These are phyloP conservation scores for Hipposideros larvatus DNA, from an alignment of 2,797 vertebrate species.

Conservation along the genomic window DNA sequence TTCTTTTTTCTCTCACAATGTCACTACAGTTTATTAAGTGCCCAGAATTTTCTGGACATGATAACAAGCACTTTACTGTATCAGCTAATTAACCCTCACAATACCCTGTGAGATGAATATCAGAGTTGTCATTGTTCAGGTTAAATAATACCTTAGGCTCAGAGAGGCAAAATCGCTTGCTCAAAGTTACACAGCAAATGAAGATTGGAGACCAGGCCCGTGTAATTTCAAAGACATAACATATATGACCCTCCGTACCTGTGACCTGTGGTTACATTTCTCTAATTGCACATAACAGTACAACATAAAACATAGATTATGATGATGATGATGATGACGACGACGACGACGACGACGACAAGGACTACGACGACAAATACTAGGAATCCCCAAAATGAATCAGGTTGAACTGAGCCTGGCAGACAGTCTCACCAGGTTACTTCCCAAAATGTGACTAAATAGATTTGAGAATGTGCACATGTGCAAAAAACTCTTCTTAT, in stretches of 20 bases:
- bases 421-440: background rate
- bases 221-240: background rate
- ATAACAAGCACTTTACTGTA: background rate
- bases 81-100: background rate
- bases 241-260: background rate
- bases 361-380: background rate
- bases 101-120: background rate
- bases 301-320: background rate
- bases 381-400: background rate
- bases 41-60: background rate
- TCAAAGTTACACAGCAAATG: background rate
- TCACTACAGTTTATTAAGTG: background rate
- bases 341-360: background rate
- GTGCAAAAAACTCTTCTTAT: slow-evolving; percentile 7
- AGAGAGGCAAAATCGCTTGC: background rate
- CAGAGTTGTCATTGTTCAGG: background rate
- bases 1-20: background rate
- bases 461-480: slow-evolving; percentile 9
- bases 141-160: background rate
- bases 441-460: slow-evolving; percentile 47
- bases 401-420: background rate
- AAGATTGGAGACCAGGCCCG: background rate
- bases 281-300: background rate
- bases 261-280: background rate
- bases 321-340: background rate